A percentile compares a stretch with the other conserved stretches of the same genome.
Evolutionary conservation across 2,113 vertebrate species (phyloP).

Genomic region (Atrichornis clamosus): DNA sequence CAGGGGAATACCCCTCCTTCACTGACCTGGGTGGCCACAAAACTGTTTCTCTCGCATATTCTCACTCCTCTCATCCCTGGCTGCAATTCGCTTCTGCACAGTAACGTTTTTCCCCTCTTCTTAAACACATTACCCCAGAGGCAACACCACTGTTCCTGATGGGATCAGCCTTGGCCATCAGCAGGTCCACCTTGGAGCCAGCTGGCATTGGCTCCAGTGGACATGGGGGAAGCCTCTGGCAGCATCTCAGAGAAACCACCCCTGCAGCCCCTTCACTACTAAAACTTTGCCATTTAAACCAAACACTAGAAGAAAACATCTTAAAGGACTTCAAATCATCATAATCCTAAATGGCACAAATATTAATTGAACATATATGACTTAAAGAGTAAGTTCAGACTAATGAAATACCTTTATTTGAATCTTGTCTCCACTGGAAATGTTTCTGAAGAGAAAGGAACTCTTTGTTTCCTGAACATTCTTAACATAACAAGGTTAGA

Average conservation of each 20-base stretch:
- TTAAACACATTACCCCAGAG: background rate
- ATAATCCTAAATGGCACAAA: background rate
- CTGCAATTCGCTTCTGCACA: background rate
- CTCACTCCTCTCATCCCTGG: background rate
- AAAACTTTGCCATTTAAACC: background rate
- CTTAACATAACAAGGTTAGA: background rate
- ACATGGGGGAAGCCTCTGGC: background rate
- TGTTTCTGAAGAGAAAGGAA: background rate
- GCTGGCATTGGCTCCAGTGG: background rate
- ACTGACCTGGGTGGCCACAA: background rate
- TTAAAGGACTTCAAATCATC: background rate
- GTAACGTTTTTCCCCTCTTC: background rate
- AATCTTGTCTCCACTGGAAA: background rate
- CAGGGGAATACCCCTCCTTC: background rate
- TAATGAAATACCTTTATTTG: background rate
- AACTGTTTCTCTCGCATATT: background rate
- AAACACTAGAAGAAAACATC: background rate
- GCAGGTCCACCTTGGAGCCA: background rate
- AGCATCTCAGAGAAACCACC: background rate
- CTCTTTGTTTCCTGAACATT: background rate
- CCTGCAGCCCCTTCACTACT: background rate
- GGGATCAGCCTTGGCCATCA: background rate
- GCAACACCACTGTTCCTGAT: rapidly evolving
- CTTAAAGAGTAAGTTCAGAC: background rate
- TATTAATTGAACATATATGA: background rate